Percentiles rank a stretch among this genome's conserved stretches.
These are phyloP conservation scores for Syrrhaptes paradoxus DNA, from an alignment of 2,113 vertebrate species.

Conservation along the genomic window DNA sequence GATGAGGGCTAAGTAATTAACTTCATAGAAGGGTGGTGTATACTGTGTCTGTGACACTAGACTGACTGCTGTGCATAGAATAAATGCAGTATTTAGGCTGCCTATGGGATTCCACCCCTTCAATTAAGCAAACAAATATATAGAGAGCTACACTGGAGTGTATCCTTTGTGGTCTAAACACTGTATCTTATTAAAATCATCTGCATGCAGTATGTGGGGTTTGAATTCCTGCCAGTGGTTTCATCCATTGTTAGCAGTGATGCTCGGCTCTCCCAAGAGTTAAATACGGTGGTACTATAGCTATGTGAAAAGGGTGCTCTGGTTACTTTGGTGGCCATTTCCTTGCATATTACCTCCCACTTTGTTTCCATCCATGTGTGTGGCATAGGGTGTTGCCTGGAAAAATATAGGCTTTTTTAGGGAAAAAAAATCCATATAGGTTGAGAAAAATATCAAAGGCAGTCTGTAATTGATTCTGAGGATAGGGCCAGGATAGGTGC, in stretches of 20 bases:
- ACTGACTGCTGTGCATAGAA: conserved; percentile 57
- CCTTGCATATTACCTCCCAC: conserved; percentile 74
- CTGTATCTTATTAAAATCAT: conserved; percentile 58
- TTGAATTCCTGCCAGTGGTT: conserved; percentile 73
- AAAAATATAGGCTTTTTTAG: conserved; percentile 73
- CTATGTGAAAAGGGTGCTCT: conserved; percentile 66
- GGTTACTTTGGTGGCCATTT: conserved; percentile 66
- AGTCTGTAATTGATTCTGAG: conserved; percentile 26
- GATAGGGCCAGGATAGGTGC: conserved; percentile 9
- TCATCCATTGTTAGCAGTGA: conserved; percentile 75
- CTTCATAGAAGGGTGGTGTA: conserved; percentile 46
- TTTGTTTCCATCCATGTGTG: conserved; percentile 79
- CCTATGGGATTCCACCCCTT: conserved; percentile 68
- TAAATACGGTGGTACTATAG: conserved; percentile 60
- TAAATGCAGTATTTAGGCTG: conserved; percentile 58
- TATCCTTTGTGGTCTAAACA: conserved; percentile 65
- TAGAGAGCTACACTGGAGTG: conserved; percentile 62
- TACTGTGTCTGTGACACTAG: conserved; percentile 60
- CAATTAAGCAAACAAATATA: conserved; percentile 74
- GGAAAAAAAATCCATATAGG: conserved; percentile 47
- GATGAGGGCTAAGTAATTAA: conserved; percentile 63
- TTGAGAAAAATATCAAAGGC: conserved; percentile 63
- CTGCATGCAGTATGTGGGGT: conserved; percentile 64
- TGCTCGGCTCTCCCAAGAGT: conserved; percentile 66
- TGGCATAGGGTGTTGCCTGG: conserved; percentile 76